Evolutionary conservation across 2,113 vertebrate species (phyloP).

Genomic region (Recurvirostra avosetta): DNA sequence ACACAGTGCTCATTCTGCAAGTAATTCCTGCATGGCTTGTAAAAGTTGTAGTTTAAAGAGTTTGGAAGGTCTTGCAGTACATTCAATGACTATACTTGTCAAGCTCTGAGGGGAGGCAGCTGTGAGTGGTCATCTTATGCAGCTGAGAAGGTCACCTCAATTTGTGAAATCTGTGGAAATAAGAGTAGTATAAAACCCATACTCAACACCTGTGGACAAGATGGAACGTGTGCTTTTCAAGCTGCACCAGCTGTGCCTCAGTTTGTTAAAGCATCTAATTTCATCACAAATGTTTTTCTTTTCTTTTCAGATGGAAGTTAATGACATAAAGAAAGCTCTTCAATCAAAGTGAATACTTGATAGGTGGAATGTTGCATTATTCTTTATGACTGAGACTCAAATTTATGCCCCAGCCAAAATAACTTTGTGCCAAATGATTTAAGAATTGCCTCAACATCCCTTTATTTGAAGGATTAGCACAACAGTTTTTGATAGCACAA

Average conservation of each 20-base stretch:
- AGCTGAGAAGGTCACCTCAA: not conserved
- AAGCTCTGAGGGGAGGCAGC: not conserved
- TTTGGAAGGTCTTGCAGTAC: not conserved
- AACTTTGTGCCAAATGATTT: constrained; percentile 94
- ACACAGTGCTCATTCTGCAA: not conserved
- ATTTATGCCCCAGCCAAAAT: constrained; percentile 82
- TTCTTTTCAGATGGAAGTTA: constrained; percentile 89
- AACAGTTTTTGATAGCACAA: constrained; percentile 81
- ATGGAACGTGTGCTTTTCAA: not conserved
- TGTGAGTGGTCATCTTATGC: not conserved
- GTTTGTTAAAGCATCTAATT: not conserved
- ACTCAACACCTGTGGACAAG: not conserved
- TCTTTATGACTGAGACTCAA: constrained; percentile 75
- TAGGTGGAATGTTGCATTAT: constrained; percentile 72
- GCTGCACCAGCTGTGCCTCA: not conserved
- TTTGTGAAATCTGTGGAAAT: not conserved
- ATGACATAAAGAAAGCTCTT: constrained; percentile 96
- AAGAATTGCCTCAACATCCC: constrained; percentile 78
- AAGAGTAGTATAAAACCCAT: not conserved
- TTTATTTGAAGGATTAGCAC: constrained; percentile 79
- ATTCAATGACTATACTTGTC: not conserved
- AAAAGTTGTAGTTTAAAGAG: not conserved
- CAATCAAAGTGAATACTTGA: constrained; percentile 86
- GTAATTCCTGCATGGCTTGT: not conserved
- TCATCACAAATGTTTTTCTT: not conserved